Percentiles rank a stretch among this genome's conserved stretches.
phyloP scores from a whole-genome alignment of 2,113 vertebrate genomes.

The Xenopus borealis region DNA sequence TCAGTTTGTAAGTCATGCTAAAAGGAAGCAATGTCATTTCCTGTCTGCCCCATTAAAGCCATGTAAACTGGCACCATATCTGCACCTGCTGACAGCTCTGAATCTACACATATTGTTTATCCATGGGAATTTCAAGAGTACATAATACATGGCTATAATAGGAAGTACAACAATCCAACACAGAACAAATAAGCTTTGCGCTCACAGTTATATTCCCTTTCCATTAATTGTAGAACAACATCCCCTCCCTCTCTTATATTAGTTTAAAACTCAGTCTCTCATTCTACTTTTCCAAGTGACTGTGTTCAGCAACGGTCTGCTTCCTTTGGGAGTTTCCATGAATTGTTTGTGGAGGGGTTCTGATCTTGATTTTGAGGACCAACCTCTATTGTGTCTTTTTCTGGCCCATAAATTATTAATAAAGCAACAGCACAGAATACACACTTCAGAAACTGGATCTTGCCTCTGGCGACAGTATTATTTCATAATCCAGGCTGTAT shows the following conservation, averaged over 20 bases:
- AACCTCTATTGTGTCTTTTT: not conserved
- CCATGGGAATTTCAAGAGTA: slow-evolving; percentile 20
- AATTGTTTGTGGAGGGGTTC: slow-evolving; percentile 48
- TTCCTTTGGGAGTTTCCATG: slow-evolving; percentile 62
- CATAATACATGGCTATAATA: not conserved
- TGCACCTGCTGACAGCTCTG: slow-evolving; percentile 53
- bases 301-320: slow-evolving; percentile 44
- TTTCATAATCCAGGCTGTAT: slow-evolving; percentile 34
- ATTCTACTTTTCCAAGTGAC: slow-evolving; percentile 16
- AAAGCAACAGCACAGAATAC: not conserved
- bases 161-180: slow-evolving; percentile 24
- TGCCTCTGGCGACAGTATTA: slow-evolving; percentile 31
- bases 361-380: slow-evolving; percentile 4
- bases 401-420: slow-evolving; percentile 42
- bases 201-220: slow-evolving; percentile 4
- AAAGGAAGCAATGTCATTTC: slow-evolving; percentile 21
- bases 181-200: not conserved
- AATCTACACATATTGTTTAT: slow-evolving; percentile 22
- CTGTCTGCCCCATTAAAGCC: not conserved
- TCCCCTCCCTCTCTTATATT: slow-evolving; percentile 26
- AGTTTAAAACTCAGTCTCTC: slow-evolving; percentile 54
- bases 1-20: not conserved
- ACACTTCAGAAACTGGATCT: slow-evolving; percentile 36
- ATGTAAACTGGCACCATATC: not conserved
- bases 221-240: slow-evolving; percentile 51